These are phyloP conservation scores for Xestia c-nigrum DNA, from an alignment of 2,888 invertebrate species.

Conservation along the genomic window DNA sequence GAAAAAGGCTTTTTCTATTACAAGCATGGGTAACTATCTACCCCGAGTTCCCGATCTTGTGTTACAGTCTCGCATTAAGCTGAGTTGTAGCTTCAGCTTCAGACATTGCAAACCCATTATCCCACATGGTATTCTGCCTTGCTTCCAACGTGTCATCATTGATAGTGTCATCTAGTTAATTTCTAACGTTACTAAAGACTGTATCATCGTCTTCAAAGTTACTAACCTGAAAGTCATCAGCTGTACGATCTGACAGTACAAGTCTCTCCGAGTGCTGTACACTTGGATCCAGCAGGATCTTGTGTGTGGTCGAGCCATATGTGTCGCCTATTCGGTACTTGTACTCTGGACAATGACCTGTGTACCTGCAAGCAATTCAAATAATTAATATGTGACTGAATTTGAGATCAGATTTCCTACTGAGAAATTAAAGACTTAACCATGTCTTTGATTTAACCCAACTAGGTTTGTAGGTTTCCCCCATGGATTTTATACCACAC, in stretches of 20 bases:
- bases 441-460: constrained; percentile 26
- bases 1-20: background rate
- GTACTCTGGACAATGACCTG: constrained; percentile 94
- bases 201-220: background rate
- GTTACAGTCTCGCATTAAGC: background rate
- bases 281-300: constrained; percentile 93
- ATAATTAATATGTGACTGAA: background rate
- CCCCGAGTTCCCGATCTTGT: background rate
- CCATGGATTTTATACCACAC: constrained; percentile 20
- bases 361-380: constrained; percentile 89
- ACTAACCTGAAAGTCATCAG: constrained; percentile 92
- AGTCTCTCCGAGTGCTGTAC: constrained; percentile 93
- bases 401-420: background rate
- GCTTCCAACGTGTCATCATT: background rate
- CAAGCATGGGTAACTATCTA: background rate
- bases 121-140: background rate
- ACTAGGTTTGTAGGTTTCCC: constrained; percentile 29
- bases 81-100: too few relatives aligned
- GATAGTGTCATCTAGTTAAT: background rate
- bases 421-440: background rate
- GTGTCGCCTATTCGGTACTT: constrained; percentile 94
- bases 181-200: background rate
- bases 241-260: constrained; percentile 91
- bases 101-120: background rate
- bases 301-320: constrained; percentile 94